phyloP scores from a whole-genome alignment of 2,888 invertebrate species.

The Oxystoma pomonae region DNA sequence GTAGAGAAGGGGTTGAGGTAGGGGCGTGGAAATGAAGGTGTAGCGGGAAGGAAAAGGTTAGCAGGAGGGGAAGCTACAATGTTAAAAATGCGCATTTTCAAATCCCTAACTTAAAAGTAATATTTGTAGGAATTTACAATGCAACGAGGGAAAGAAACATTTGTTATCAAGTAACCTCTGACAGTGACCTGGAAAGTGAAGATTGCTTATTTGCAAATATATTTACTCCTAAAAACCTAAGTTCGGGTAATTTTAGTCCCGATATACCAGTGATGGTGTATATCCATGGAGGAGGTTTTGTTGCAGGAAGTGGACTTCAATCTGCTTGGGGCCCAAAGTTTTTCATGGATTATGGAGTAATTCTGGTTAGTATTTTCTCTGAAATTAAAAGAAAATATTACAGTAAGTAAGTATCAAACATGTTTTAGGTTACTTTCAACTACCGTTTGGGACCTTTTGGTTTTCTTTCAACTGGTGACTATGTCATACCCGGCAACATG shows the following conservation, averaged over 20 bases:
- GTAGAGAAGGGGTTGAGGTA: too few relatives aligned
- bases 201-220: constrained; percentile 13
- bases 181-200: constrained; percentile 10
- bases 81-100: too few relatives aligned
- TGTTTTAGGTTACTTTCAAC: constrained; percentile 7
- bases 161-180: constrained; percentile 9
- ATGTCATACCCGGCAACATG: constrained; percentile 4
- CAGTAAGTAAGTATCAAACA: not conserved
- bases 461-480: constrained; percentile 10
- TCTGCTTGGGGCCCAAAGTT: not conserved
- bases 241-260: not conserved
- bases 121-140: constrained; percentile 3
- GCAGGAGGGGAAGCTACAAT: too few relatives aligned
- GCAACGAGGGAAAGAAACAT: constrained; percentile 10
- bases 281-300: constrained; percentile 12
- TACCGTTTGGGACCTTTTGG: constrained; percentile 11
- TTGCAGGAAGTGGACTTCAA: constrained; percentile 3
- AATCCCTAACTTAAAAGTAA: too few relatives aligned
- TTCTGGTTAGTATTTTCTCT: too few relatives aligned
- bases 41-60: too few relatives aligned
- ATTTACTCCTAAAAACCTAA: constrained; percentile 3
- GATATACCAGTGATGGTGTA: constrained; percentile 5
- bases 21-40: too few relatives aligned
- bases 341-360: not conserved
- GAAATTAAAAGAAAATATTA: not conserved